Conservation (phyloP, 2,888 invertebrate genomes). For the Xanthorhoe designata region DNA sequence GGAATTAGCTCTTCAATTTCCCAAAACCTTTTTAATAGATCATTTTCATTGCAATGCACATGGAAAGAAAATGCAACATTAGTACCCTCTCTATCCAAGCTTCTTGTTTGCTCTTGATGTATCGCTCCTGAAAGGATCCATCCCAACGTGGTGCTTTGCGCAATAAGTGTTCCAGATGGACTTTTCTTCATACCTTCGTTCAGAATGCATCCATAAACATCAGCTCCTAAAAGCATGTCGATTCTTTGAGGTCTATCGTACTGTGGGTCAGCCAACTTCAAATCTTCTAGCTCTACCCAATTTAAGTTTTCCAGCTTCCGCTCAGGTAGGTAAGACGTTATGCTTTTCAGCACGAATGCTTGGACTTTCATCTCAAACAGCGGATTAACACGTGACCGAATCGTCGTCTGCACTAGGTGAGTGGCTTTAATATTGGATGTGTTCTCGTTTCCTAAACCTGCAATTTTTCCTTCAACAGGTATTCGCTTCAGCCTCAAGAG, state of each 20-base stretch:
- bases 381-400: no score
- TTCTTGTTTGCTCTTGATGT: neutral
- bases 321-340: conserved; percentile 2
- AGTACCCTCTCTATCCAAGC: no score
- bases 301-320: neutral
- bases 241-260: neutral
- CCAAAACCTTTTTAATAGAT: conserved; percentile 1
- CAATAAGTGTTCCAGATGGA: neutral
- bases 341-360: neutral
- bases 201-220: neutral
- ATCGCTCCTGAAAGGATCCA: conserved; percentile 6
- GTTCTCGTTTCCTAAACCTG: neutral
- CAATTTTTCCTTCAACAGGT: neutral
- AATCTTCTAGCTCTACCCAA: neutral
- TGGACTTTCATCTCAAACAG: neutral
- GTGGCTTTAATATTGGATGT: neutral
- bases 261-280: conserved; percentile 6
- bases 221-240: conserved; percentile 9
- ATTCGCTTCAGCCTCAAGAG: neutral
- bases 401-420: no score
- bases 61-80: neutral
- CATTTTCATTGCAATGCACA: neutral
- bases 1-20: conserved; percentile 5
- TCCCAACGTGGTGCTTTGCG: conserved; percentile 6
- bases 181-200: conserved; percentile 8